These are phyloP conservation scores for Gymnoscopelus braueri DNA, from an alignment of 2,797 vertebrate genomes.

Conservation along the genomic window DNA sequence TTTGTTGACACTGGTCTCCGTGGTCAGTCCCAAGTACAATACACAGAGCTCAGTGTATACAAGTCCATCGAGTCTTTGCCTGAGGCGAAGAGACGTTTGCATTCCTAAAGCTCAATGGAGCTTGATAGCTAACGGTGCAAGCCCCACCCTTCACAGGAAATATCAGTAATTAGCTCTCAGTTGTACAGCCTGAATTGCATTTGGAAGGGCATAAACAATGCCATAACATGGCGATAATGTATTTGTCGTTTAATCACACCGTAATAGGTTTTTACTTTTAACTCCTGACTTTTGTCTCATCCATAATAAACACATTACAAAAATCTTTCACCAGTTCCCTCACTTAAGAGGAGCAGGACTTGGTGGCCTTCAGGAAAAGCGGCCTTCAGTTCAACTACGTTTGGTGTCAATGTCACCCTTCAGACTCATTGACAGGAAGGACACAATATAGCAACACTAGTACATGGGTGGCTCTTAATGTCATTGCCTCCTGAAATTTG, in stretches of 20 bases:
- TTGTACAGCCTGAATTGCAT: constrained; percentile 3
- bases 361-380: too few relatives aligned
- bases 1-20: constrained; percentile 3
- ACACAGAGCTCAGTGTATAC: neutral
- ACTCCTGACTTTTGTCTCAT: neutral
- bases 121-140: constrained; percentile 13
- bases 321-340: too few relatives aligned
- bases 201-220: constrained; percentile 2
- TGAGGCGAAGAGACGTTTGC: constrained; percentile 23
- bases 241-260: neutral
- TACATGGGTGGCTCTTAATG: neutral
- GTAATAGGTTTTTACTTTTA: neutral
- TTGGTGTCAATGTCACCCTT: neutral
- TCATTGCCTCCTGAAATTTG: constrained; percentile 24
- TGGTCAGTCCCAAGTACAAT: neutral
- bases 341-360: too few relatives aligned
- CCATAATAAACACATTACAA: too few relatives aligned
- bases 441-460: neutral
- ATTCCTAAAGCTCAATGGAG: constrained; percentile 37
- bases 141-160: constrained; percentile 6
- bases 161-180: constrained; percentile 17
- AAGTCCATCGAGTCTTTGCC: constrained; percentile 17
- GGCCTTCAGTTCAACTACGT: neutral
- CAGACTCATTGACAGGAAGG: neutral
- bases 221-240: neutral